Evolutionary conservation across 2,113 vertebrate species (phyloP), one percentile per base, ranked within the genome.

Genomic region (Macroglossus sobrinus): DNA sequence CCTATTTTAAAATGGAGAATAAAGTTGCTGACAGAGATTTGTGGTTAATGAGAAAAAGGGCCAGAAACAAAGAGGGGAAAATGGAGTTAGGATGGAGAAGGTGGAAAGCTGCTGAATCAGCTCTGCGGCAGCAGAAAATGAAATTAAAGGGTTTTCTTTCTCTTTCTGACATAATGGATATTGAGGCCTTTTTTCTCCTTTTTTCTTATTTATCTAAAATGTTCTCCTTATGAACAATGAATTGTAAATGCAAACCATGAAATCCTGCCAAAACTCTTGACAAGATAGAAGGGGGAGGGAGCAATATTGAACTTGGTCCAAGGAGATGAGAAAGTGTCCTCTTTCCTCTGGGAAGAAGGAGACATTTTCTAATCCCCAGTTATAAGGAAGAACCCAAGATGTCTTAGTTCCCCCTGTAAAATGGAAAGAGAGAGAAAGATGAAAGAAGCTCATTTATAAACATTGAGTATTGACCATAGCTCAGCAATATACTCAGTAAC

Each of bases 11-110:
- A 80, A 10, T 10, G 24, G 43, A 93, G 55, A 12, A 93, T 68
- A 78, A 94, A 93, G 28, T 28, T 95, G 97, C 97, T 96, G 80
- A 95, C 95, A 69, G 55, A 22, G 33, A 38, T 24, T 15, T 96
- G 76, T 69, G 53, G 63, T 82, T 96, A 97, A 94, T 92, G 80
- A 95, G 92, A 97, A 24, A 24, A 0, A 0, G 35, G 0, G 0
- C 3, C 24, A 75, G 35, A n/a, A 74, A 96, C 57, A 95, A 96
- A 47, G 75, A 4, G 15, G 28, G 28, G 47, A 14, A 4, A 14
- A 40, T 80, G 61, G 86, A 75, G 30, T 10, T 11, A 3, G 82
- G 68, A 4, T 5, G 15, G 59, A 81, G 79, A 94, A 76, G 35
- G 4, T 3, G 28, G 53, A 11, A 45, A 63, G 9, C 2, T 21